These are phyloP conservation scores for Nesogale talazaci DNA, from an alignment of 2,113 vertebrate genomes.

Conservation along the genomic window DNA sequence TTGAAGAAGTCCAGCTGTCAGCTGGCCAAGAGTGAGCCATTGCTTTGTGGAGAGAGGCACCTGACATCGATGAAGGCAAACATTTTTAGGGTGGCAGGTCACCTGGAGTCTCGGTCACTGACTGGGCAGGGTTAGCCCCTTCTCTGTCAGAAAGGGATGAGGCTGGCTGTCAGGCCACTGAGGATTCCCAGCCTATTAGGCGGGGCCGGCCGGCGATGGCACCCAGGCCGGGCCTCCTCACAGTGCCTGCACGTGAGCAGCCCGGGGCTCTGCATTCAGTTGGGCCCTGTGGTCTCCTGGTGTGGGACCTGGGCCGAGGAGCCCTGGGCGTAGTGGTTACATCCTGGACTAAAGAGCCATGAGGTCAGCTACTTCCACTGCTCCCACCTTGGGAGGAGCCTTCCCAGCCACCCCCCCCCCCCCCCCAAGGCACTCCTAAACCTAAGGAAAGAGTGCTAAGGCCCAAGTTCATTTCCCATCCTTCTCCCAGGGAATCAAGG, in stretches of 20 bases:
- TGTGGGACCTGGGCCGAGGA: not conserved
- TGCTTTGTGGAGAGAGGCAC: constrained; percentile 4
- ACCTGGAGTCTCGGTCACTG: not conserved
- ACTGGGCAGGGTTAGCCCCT: not conserved
- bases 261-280: not conserved
- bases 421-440: not conserved
- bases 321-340: too few species aligned
- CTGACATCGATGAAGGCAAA: not conserved
- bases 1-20: not conserved
- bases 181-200: too few species aligned
- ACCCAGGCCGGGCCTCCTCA: too few species aligned
- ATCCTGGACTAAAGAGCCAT: too few species aligned
- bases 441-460: not conserved
- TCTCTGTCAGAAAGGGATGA: not conserved
- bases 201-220: not conserved
- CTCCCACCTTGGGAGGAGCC: not conserved
- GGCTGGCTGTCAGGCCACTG: not conserved
- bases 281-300: not conserved
- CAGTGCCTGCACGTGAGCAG: not conserved
- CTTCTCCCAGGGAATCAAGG: not conserved
- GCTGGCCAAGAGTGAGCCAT: not conserved
- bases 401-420: not conserved
- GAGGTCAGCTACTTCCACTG: not conserved
- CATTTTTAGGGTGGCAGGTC: not conserved
- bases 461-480: not conserved